phyloP scores from a whole-genome alignment of 2,888 invertebrate genomes.

The Terebella lapidaria region DNA sequence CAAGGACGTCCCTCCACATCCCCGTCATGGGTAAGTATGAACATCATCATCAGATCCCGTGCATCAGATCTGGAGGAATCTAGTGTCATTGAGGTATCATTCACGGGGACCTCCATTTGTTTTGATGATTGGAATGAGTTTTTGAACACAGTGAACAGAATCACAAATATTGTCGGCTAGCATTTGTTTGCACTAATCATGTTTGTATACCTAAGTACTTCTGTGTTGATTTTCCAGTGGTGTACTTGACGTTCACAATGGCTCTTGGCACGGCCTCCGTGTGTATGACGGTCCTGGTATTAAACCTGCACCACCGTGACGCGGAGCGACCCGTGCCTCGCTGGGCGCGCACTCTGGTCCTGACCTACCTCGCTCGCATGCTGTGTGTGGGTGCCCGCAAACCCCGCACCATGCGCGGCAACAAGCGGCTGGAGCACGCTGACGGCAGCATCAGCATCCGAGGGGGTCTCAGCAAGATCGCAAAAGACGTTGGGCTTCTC shows the following conservation, averaged over 20 bases:
- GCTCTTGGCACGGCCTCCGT: conserved; percentile 24
- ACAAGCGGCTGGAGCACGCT: conserved; percentile 1
- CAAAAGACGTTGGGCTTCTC: conserved; percentile 18
- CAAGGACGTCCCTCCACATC: conserved; percentile 31
- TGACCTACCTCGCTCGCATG: conserved; percentile 19
- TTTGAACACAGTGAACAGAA: too few relatives aligned
- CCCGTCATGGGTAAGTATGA: conserved; percentile 18
- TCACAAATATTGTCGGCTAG: too few relatives aligned
- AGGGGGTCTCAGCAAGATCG: conserved; percentile 18
- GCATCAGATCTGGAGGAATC: neutral
- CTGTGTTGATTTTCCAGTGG: too few relatives aligned
- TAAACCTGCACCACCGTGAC: conserved; percentile 25
- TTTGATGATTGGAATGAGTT: too few relatives aligned
- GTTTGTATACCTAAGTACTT: too few relatives aligned
- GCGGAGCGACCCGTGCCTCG: conserved; percentile 13
- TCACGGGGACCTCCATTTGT: too few relatives aligned
- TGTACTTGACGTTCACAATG: conserved; percentile 27
- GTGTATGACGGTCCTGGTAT: conserved; percentile 26
- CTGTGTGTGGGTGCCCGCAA: conserved; percentile 16
- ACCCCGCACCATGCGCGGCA: conserved; percentile 10
- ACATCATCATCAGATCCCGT: neutral
- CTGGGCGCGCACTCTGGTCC: conserved; percentile 17
- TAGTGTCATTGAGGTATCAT: too few relatives aligned
- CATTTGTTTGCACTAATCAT: too few relatives aligned
- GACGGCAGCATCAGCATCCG: conserved; percentile 8